A percentile compares a stretch with the other conserved stretches of the same genome.
Conservation (phyloP, 2,888 invertebrate genomes). For the Rutpela maculata region DNA sequence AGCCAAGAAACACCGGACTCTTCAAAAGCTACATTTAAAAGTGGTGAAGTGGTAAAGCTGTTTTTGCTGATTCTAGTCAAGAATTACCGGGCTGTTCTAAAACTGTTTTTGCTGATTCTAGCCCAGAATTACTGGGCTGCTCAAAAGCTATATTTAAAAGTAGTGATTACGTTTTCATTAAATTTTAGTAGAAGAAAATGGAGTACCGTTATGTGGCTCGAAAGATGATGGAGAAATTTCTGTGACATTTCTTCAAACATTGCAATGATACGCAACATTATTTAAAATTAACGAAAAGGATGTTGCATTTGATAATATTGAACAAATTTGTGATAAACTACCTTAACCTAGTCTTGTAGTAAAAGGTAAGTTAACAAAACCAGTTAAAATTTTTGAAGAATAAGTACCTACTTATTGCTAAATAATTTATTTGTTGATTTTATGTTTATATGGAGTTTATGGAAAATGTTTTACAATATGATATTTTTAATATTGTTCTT, state of each 20-base stretch:
- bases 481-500: too few relatives aligned
- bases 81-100: too few relatives aligned
- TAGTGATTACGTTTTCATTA: background rate
- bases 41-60: too few relatives aligned
- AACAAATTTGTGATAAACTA: conserved; percentile 2
- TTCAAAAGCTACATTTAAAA: background rate
- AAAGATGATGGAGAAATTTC: background rate
- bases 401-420: too few relatives aligned
- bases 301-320: background rate
- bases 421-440: too few relatives aligned
- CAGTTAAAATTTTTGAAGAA: background rate
- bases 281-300: background rate
- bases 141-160: background rate
- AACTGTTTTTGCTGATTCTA: too few relatives aligned
- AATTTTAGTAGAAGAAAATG: background rate
- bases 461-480: too few relatives aligned
- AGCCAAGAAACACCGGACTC: too few relatives aligned
- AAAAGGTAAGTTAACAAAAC: background rate
- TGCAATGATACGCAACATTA: background rate
- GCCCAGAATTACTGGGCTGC: too few relatives aligned
- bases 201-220: background rate
- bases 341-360: background rate
- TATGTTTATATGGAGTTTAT: too few relatives aligned
- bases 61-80: too few relatives aligned
- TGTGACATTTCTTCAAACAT: background rate